Base-by-base conservation (phyloP, 2,797 vertebrate genomes). In the Sandelia bainsii region DNA sequence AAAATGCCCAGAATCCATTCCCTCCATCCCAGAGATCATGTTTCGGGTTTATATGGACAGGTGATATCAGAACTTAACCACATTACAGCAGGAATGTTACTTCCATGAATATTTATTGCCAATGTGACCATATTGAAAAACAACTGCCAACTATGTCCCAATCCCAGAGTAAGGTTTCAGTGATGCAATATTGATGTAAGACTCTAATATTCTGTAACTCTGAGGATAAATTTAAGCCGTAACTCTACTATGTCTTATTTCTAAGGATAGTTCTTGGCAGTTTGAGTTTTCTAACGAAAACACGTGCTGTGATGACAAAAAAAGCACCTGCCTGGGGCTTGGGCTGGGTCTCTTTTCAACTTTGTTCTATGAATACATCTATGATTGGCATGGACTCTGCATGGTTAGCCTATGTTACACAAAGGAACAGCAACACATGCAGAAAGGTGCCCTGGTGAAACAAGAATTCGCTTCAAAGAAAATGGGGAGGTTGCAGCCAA, bases 131-230 rank as follows among this genome's bases (percentile, higher is more conserved):
- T 1, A 14, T 44, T 39, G 19, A 63, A 56, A 69, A 56, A 32
- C 39, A 65, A 34, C 20, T 7, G 6, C 45, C 19, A 25, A 22
- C 11, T 32, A 39, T 27, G 62, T 69, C 40, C 46, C 45, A 52
- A 57, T 57, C 49, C 32, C 32, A 29, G 16, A 60, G 17, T 65
- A 32, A 16, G 42, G 65, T 13, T 62, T 46, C 6, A 25, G n/a
- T 61, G 66, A 73, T 73, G 69, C 42, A 79, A 69, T 67, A 59
- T 77, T 79, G 54, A 83, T 77, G 76, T 56, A 67, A 73, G 34
- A 11, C 14, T 5, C 52, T 70, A 53, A 85, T 72, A 52, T 64
- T 73, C 9, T 52, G 37, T 12, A 59, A 65, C 62, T 52, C 4
- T 0, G 57, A 64, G 62, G 66, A 56, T 53, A 5, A 66, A 57